Evolutionary conservation across 1,140 invertebrate species (phyloP).

Genomic region (Drosophila bifasciata): DNA sequence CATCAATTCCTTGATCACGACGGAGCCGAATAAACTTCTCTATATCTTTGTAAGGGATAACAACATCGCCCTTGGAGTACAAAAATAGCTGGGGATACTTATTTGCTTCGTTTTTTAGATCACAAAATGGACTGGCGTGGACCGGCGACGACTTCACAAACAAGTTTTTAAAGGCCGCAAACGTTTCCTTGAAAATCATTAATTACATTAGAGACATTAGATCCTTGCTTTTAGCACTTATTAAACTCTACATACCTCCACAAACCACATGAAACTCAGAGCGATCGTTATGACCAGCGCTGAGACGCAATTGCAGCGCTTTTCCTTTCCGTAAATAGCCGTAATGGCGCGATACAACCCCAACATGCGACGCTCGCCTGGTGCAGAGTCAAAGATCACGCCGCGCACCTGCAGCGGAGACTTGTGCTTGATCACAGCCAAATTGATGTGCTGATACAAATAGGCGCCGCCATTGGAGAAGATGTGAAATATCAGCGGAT

Average conservation of each 20-base stretch:
- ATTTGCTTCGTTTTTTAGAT: constrained; percentile 84
- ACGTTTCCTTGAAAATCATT: constrained; percentile 60
- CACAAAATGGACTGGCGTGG: constrained; percentile 84
- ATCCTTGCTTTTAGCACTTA: background rate
- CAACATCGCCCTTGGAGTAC: constrained; percentile 89
- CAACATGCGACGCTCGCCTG: constrained; percentile 87
- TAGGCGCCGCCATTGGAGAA: constrained; percentile 92
- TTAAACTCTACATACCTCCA: constrained; percentile 83
- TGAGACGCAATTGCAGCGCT: constrained; percentile 85
- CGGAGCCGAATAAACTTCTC: constrained; percentile 87
- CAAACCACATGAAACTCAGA: constrained; percentile 86
- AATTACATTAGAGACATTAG: background rate
- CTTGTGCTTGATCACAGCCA: constrained; percentile 85
- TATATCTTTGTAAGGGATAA: constrained; percentile 87
- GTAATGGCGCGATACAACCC: constrained; percentile 86
- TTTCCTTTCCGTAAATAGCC: constrained; percentile 86
- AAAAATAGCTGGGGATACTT: constrained; percentile 90
- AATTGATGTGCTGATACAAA: constrained; percentile 88
- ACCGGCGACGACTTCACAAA: constrained; percentile 69
- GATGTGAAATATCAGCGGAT: constrained; percentile 91
- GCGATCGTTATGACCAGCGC: constrained; percentile 86
- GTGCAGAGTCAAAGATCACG: constrained; percentile 91
- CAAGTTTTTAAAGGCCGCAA: constrained; percentile 76
- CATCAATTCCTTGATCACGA: constrained; percentile 86
- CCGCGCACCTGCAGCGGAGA: constrained; percentile 87